These are phyloP conservation scores for Acanthoscelides obtectus DNA, from an alignment of 2,888 invertebrate genomes.

Conservation along the genomic window DNA sequence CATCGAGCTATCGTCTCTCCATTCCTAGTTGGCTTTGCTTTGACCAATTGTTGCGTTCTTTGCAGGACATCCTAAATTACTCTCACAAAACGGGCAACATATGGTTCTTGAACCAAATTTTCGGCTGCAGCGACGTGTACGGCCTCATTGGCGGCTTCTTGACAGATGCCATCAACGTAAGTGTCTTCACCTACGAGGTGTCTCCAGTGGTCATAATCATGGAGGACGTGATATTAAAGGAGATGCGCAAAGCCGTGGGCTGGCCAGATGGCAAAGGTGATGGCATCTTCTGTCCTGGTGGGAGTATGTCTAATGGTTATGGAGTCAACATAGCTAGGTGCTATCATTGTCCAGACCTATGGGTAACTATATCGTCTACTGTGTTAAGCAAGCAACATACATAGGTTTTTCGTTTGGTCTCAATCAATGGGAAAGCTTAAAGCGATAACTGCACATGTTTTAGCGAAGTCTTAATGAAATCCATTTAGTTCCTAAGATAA, in stretches of 20 bases:
- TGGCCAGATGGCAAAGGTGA: not conserved
- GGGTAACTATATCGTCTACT: not conserved
- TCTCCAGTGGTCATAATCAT: not conserved
- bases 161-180: not conserved
- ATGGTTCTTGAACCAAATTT: not conserved
- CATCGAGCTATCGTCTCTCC: too few species aligned
- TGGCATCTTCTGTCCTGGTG: not conserved
- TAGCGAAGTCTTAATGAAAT: too few species aligned
- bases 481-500: too few species aligned
- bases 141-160: not conserved
- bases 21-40: too few species aligned
- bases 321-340: not conserved
- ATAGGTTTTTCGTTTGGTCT: too few species aligned
- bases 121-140: not conserved
- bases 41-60: too few species aligned
- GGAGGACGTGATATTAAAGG: not conserved
- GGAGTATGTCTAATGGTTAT: not conserved
- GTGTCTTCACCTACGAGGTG: not conserved
- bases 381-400: too few species aligned
- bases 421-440: too few species aligned
- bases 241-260: not conserved
- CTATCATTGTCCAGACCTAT: not conserved
- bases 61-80: not conserved
- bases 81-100: not conserved
- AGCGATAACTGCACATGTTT: too few species aligned